Evolutionary conservation across 2,113 vertebrate genomes (phyloP).

Genomic region (Pholis gunnellus): DNA sequence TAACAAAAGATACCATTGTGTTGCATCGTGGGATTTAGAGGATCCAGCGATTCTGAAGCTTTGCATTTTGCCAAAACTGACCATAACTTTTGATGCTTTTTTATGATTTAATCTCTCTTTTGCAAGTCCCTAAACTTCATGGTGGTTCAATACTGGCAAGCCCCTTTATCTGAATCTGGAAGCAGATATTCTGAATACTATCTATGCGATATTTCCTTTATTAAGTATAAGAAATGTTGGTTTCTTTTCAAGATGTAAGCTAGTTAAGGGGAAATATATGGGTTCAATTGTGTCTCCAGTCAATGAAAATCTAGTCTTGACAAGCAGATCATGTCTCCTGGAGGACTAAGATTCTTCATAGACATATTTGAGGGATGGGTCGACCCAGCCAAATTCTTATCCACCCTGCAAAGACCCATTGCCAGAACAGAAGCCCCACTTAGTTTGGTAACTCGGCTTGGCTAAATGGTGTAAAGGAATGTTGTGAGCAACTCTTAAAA

Average conservation of each 20-base stretch:
- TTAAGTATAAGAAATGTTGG: not conserved
- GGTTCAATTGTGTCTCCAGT: not conserved
- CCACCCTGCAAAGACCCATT: not conserved
- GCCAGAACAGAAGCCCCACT: slow-evolving; percentile 44
- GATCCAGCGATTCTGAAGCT: not conserved
- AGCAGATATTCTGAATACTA: not conserved
- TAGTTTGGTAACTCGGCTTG: slow-evolving; percentile 15
- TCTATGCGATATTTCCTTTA: not conserved
- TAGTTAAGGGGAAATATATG: not conserved
- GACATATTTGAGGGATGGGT: not conserved
- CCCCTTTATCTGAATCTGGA: not conserved
- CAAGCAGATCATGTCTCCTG: not conserved
- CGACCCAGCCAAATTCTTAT: not conserved
- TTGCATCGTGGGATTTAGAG: not conserved
- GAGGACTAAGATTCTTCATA: not conserved
- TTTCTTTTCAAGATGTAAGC: not conserved
- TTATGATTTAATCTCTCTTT: not conserved
- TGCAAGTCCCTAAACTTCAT: not conserved
- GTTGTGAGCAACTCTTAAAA: slow-evolving; percentile 47
- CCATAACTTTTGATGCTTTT: too few relatives aligned
- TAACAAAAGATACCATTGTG: too few relatives aligned
- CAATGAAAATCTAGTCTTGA: not conserved
- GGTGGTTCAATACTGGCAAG: not conserved
- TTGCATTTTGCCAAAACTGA: too few relatives aligned
- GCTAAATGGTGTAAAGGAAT: slow-evolving; percentile 52